A percentile compares a stretch with the other conserved stretches of the same genome.
Conservation (phyloP, 2,797 vertebrate species). For the Oreochromis mossambicus region DNA sequence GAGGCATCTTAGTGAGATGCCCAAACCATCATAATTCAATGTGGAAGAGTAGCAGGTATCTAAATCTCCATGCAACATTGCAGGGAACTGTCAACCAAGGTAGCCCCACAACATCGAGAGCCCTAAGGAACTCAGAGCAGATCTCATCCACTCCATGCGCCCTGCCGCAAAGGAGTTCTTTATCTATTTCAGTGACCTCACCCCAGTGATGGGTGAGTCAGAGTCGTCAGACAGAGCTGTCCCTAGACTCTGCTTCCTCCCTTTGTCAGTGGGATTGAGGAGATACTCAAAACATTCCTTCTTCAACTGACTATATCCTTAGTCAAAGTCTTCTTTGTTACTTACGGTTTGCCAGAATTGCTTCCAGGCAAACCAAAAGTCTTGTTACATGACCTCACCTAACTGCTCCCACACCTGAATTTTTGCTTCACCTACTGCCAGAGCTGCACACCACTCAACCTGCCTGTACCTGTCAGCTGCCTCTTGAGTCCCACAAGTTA, state of each 20-base stretch:
- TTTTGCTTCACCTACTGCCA: background rate
- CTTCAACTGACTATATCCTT: background rate
- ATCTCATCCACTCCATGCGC: background rate
- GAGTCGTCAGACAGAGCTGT: background rate
- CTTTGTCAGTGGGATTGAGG: background rate
- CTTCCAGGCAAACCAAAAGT: background rate
- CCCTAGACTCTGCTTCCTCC: background rate
- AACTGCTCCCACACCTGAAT: background rate
- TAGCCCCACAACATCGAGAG: background rate
- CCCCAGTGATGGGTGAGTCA: background rate
- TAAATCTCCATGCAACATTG: background rate
- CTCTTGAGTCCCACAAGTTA: background rate
- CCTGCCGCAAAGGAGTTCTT: background rate
- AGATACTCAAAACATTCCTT: background rate
- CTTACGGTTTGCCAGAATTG: background rate
- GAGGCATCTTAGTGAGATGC: background rate
- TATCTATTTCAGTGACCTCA: background rate
- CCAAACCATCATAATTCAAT: background rate
- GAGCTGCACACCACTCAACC: background rate
- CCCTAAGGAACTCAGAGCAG: background rate
- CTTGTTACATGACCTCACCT: background rate
- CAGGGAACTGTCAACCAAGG: background rate
- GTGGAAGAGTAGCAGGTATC: background rate
- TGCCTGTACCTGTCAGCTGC: background rate
- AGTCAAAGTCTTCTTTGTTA: background rate